Percentiles rank a stretch among this genome's conserved stretches.
These are phyloP conservation scores for Astyanax mexicanus DNA, from an alignment of 2,797 vertebrate genomes.

Conservation along the genomic window DNA sequence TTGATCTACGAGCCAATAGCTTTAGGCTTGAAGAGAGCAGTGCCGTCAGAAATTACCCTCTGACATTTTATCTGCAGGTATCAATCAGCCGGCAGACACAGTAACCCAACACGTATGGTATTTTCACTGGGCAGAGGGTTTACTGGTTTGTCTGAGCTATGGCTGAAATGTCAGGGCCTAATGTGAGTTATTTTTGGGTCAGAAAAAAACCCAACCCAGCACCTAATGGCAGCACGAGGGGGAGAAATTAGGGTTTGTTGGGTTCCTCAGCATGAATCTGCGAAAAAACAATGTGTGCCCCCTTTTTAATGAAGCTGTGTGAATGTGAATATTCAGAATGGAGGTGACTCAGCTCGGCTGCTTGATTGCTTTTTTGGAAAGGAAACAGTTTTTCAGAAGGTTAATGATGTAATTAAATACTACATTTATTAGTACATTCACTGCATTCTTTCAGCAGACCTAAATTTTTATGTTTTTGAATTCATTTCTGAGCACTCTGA, in stretches of 20 bases:
- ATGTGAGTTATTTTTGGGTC: conserved; percentile 48
- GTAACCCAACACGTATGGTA: conserved; percentile 46
- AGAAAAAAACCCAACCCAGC: conserved; percentile 49
- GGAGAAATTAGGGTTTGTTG: conserved; percentile 10
- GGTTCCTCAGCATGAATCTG: conserved; percentile 10
- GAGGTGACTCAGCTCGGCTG: neutral
- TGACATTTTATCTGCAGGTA: conserved; percentile 77
- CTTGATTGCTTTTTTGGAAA: conserved; percentile 6
- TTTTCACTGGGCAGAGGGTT: conserved; percentile 46
- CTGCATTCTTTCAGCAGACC: neutral
- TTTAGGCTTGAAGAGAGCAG: conserved; percentile 40
- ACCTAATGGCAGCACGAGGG: conserved; percentile 19
- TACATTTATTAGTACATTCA: neutral
- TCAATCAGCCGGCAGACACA: conserved; percentile 66
- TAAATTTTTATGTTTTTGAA: conserved; percentile 22
- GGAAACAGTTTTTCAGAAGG: neutral
- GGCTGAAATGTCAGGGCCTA: conserved; percentile 55
- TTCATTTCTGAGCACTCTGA: conserved; percentile 23
- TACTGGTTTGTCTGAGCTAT: conserved; percentile 47
- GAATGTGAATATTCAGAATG: neutral
- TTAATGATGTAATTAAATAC: neutral
- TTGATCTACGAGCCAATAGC: conserved; percentile 66
- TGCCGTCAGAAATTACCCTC: conserved; percentile 54
- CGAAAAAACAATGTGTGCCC: neutral
- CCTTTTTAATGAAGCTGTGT: neutral